Base-by-base conservation (phyloP, 2,797 vertebrate species). In the Periparus ater region DNA sequence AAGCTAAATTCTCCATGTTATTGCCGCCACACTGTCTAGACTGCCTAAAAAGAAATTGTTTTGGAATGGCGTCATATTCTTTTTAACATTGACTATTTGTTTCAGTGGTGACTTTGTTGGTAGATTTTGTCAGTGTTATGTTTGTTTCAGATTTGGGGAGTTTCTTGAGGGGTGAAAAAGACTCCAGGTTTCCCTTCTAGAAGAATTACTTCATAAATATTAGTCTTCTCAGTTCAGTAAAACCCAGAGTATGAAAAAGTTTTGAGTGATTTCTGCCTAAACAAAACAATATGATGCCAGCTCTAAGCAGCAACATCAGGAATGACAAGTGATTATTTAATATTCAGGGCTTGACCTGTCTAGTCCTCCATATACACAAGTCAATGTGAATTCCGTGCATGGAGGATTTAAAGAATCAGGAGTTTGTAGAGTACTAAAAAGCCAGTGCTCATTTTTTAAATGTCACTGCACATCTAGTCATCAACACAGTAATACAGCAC, bases 31-130 rank as follows among this genome's bases (percentile, higher is more conserved):
- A 40, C 42, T 88, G 74, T 95, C 91, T 90, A 95, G 90, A 93
- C 76, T 87, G 63, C 17, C 51, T 95, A 87, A 94, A 90, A 85
- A 90, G 30, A 67, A 57, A 50, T 54, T 82, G 40, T 75, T 93
- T 90, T 88, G 40, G 26, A 68, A 77, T 63, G 51, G 61, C 22
- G 61, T 93, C 58, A 68, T 91, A 77, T 66, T 91, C 55, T 72
- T 91, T 95, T 87, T 86, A 91, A 88, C 54, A 57, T 50, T 68
- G 91, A 58, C 78, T 86, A 53, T 88, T 96, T 85, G 45, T 93
- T 91, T 92, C 83, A 81, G 63, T n/a, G 47, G 72, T 92, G 87
- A 63, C 36, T 93, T 88, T 89, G 38, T 80, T 91, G 53, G 47
- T 92, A 90, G 80, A 53, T 58, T 88, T 42, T 86, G 54, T 45